Conservation (phyloP, 2,888 invertebrate species). For the Campoplex capitator region DNA sequence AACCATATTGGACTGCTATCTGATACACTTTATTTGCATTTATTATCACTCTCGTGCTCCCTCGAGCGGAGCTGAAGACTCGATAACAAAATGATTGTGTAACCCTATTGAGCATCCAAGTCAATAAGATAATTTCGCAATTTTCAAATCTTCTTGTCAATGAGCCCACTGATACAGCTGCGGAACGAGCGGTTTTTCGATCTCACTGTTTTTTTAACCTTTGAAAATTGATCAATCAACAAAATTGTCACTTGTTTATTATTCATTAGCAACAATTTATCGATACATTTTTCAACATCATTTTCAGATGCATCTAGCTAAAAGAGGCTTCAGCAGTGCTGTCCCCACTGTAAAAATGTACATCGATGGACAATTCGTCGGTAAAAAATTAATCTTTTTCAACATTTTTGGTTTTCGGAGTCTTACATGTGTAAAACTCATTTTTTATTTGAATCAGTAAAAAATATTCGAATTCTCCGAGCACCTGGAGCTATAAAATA, state of each 20-base stretch:
- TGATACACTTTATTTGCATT: conserved; percentile 44
- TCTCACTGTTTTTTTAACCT: neutral
- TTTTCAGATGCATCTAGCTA: conserved; percentile 69
- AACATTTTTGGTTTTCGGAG: too few species aligned
- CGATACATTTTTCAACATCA: neutral
- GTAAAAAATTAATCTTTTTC: conserved; percentile 71
- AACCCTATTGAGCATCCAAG: conserved; percentile 39
- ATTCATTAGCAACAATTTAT: neutral
- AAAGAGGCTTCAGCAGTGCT: conserved; percentile 86
- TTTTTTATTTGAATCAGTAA: neutral
- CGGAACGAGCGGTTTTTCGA: neutral
- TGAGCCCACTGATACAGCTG: conserved; percentile 13
- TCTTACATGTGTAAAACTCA: too few species aligned
- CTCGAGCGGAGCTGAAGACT: conserved; percentile 11
- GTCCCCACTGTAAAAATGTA: conserved; percentile 95
- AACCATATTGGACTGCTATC: conserved; percentile 15
- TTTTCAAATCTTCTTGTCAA: conserved; percentile 14
- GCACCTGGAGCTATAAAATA: neutral
- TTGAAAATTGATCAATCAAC: neutral
- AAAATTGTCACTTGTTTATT: neutral
- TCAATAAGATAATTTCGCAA: conserved; percentile 56
- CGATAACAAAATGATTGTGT: conserved; percentile 60
- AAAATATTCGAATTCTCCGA: neutral
- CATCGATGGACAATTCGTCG: conserved; percentile 95
- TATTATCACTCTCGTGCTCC: conserved; percentile 47